Evolutionary conservation across 2,888 invertebrate genomes (phyloP), one percentile per base, ranked within the genome.

Genomic region (Podotricha telesiphe): DNA sequence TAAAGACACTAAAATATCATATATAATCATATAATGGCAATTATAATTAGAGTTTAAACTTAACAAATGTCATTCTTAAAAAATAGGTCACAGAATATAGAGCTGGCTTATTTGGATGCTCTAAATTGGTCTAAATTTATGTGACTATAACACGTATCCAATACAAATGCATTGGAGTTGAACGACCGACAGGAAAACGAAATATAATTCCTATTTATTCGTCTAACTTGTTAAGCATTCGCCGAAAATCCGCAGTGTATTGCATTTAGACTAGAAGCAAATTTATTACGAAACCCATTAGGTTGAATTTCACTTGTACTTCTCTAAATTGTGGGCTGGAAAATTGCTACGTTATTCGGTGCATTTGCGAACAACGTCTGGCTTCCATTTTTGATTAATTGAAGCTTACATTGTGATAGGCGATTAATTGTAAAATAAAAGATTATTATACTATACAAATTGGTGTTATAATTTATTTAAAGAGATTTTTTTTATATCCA

Each of bases 271-370:
- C 62, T 51, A 66, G 65, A 73, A 66, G 56, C 53, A 61, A 70
- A 65, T 72, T 69, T 62, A 67, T 19, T 17, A 15, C 50, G 47
- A 65, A 42, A 71, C 56, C 50, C 67, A 69, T 65, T 72, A 70
- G 70, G 70, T 73, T 69, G 70, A 75, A 69, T 74, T 73, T 74
- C 56, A 67, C 63, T 22, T 72, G 68, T 19, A 51, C 47, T 61
- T 40, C 42, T 69, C 70, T 71, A 70, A 62, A 74, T 72, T 48
- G 72, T 70, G 53, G 70, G 68, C 64, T 70, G 68, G 70, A 73
- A 68, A 74, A 70, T 73, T 72, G 71, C 71, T 73, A 67, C 65
- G 74, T 73, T 74, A 73, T 74, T 74, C 73, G 59, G 71, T 73
- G 72, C 73, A 75, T 74, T 75, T 74, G 69, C 69, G 72, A 68